Percentiles rank a stretch among this genome's conserved stretches.
Conservation (phyloP, 2,113 vertebrate species). For the Heliornis fulica region DNA sequence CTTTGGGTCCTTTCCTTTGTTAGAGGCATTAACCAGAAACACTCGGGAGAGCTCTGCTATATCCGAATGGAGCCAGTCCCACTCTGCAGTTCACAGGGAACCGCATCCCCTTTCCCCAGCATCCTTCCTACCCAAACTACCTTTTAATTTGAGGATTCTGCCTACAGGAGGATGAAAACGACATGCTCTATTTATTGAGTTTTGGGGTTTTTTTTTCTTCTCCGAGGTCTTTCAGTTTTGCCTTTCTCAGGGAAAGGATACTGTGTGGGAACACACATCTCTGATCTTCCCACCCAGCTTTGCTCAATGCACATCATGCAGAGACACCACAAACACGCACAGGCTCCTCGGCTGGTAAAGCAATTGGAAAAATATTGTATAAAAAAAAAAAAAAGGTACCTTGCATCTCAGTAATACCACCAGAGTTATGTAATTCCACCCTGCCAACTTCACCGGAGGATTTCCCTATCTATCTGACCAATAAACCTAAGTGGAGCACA, state of each 20-base stretch:
- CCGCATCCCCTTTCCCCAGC: background rate
- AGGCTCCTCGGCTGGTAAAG: background rate
- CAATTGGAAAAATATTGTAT: background rate
- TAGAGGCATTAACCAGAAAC: background rate
- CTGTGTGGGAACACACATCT: background rate
- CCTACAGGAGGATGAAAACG: background rate
- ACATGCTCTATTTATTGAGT: background rate
- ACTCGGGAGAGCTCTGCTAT: background rate
- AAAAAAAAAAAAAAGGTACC: background rate
- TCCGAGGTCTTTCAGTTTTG: background rate
- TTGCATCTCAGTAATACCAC: background rate
- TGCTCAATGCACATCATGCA: background rate
- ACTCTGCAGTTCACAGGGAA: background rate
- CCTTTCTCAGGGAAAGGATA: background rate
- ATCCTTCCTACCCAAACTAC: background rate
- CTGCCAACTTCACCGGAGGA: background rate
- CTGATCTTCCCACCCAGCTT: background rate
- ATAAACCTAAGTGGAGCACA: background rate
- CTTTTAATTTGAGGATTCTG: background rate
- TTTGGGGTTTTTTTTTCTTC: background rate
- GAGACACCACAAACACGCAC: background rate
- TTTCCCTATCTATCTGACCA: background rate
- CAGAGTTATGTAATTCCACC: background rate
- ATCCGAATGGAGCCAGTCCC: background rate
- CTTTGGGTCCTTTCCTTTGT: background rate